A percentile compares a stretch with the other conserved stretches of the same genome.
Evolutionary conservation across 2,888 invertebrate species (phyloP).

Genomic region (Cephus runcator): DNA sequence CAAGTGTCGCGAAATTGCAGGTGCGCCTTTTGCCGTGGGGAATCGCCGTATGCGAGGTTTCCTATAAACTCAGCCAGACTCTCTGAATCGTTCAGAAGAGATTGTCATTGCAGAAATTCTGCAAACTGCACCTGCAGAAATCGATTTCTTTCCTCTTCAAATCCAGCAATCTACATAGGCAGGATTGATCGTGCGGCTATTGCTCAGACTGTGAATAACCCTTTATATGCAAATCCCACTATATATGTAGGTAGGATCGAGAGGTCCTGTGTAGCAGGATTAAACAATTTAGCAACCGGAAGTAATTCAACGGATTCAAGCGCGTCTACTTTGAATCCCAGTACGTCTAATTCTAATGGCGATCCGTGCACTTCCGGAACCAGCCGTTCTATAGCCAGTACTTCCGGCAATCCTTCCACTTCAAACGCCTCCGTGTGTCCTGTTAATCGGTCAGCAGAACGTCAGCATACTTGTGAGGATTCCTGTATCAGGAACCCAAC

Average conservation of each 20-base stretch:
- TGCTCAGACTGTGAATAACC: conserved; percentile 52
- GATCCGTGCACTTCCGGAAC: conserved; percentile 10
- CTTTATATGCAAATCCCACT: conserved; percentile 51
- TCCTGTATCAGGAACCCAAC: conserved; percentile 66
- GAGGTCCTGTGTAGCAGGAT: conserved; percentile 40
- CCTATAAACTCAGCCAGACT: conserved; percentile 34
- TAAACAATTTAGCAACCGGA: conserved; percentile 29
- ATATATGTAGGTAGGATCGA: conserved; percentile 54
- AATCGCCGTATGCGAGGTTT: conserved; percentile 40
- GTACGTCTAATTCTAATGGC: conserved; percentile 6
- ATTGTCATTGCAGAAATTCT: conserved; percentile 52
- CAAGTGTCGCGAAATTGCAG: conserved; percentile 54
- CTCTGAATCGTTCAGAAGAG: conserved; percentile 42
- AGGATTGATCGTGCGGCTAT: conserved; percentile 43
- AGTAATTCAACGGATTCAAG: conserved; percentile 12
- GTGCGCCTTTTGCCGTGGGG: conserved; percentile 55
- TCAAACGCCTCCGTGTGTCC: conserved; percentile 58
- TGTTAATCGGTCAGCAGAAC: conserved; percentile 67
- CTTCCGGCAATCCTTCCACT: conserved; percentile 28
- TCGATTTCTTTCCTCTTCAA: conserved; percentile 47
- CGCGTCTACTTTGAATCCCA: neutral
- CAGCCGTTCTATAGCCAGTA: conserved; percentile 14
- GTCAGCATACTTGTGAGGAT: conserved; percentile 65
- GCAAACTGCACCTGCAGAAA: conserved; percentile 46
- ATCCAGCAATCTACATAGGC: conserved; percentile 53